A percentile compares a stretch with the other conserved stretches of the same genome.
Conservation (phyloP, 2,888 invertebrate species). For the Salticus scenicus region DNA sequence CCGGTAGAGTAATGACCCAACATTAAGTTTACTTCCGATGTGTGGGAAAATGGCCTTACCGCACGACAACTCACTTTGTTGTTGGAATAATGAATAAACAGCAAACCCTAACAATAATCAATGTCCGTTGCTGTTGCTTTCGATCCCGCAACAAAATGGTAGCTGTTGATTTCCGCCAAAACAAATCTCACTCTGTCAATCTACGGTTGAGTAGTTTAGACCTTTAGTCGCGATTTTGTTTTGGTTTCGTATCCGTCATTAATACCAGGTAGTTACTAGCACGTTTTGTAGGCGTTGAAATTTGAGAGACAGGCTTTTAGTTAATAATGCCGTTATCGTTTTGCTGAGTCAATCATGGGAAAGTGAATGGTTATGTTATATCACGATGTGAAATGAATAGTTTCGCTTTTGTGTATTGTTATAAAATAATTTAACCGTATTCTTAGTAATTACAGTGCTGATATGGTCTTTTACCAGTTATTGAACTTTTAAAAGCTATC, state of each 20-base stretch:
- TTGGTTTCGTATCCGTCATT: background rate
- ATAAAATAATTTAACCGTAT: too few species aligned
- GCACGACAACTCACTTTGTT: constrained; percentile 19
- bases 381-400: too few species aligned
- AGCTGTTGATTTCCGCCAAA: background rate
- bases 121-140: background rate
- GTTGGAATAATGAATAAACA: constrained; percentile 5
- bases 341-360: too few species aligned
- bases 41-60: constrained; percentile 19
- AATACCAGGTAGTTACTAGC: background rate
- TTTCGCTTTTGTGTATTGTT: too few species aligned
- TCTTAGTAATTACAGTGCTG: too few species aligned
- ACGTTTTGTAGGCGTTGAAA: background rate
- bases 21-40: background rate
- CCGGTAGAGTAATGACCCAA: constrained; percentile 3
- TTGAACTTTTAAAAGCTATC: too few species aligned
- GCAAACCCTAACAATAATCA: background rate
- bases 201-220: background rate
- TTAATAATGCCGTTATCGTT: too few species aligned
- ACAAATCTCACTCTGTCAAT: background rate
- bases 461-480: too few species aligned
- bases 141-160: background rate
- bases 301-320: too few species aligned
- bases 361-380: too few species aligned
- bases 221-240: background rate